These are phyloP conservation scores for Poecilia latipinna DNA, from an alignment of 2,113 vertebrate species.

Conservation along the genomic window DNA sequence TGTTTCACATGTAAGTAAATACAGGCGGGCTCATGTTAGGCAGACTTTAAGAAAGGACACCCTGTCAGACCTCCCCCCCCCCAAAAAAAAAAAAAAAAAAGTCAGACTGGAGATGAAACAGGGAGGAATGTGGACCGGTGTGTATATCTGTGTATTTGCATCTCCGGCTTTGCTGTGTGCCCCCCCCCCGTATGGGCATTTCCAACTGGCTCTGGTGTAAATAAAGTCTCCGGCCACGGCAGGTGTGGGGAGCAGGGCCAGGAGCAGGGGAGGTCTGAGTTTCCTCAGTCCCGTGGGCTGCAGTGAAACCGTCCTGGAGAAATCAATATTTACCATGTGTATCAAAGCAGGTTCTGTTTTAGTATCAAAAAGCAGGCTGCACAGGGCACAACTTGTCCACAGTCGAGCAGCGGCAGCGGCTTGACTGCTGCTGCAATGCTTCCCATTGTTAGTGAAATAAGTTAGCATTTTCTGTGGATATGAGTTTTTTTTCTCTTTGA, in stretches of 20 bases:
- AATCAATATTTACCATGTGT: constrained; percentile 72
- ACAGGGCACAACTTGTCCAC: constrained; percentile 45
- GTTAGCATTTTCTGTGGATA: not conserved
- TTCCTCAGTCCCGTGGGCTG: constrained; percentile 29
- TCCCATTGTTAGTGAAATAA: constrained; percentile 9
- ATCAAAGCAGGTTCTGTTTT: constrained; percentile 72
- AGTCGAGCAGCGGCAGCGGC: constrained; percentile 11
- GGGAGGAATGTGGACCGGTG: constrained; percentile 41
- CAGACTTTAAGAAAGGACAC: constrained; percentile 55
- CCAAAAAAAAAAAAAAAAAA: not conserved
- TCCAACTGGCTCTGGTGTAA: constrained; percentile 56
- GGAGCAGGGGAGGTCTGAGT: constrained; percentile 49
- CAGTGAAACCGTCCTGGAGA: constrained; percentile 48
- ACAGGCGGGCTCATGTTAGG: constrained; percentile 33
- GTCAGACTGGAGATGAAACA: constrained; percentile 62
- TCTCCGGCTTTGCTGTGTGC: constrained; percentile 23
- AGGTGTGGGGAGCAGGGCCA: constrained; percentile 62
- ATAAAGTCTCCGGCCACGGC: constrained; percentile 58
- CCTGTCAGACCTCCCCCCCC: constrained; percentile 33
- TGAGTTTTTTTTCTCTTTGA: not conserved
- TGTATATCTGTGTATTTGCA: constrained; percentile 19
- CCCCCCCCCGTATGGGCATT: constrained; percentile 41
- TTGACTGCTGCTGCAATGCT: not conserved
- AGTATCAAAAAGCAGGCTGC: constrained; percentile 41
- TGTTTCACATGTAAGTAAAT: constrained; percentile 21